Evolutionary conservation across 2,113 vertebrate species (phyloP), one percentile per base, ranked within the genome.

Genomic region (Pica pica): DNA sequence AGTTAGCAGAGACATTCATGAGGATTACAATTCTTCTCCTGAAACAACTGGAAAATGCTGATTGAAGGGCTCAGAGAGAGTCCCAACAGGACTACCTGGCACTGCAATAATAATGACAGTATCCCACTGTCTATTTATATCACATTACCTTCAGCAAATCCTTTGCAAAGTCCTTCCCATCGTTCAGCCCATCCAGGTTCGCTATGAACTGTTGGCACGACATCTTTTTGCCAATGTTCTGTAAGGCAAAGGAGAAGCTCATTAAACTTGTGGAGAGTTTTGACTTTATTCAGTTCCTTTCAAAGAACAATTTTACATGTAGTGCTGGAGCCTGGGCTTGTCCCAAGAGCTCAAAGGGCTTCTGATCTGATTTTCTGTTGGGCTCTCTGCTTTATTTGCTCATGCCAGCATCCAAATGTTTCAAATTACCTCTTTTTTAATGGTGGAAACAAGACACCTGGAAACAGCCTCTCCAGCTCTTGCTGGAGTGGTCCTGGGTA

Each of bases 161-260:
- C 98, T 99, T 99, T 64, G 99, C 97, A 94, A 99, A 99, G 96
- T 99, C 99, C 97, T 99, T 98, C 59, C 99, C 98, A 55, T 99
- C 98, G 21, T 99, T 99, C 88, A 99, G 98, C 24, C 99, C 98
- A 27, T 99, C 99, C 90, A 99, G 98, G 95, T 99, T 99, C 87
- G 99, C 98, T 94, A 99, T 99, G 91, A 99, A 99, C 91, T 99
- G 99, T 65, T 99, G 99, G 89, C 98, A 99, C 1, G 99, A 99
- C 99, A 99, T 99, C 98, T 99, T 99, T 96, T 99, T 99, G 86
- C 99, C 99, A 82, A 99, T 99, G 85, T 99, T 99, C 99, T 99
- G 97, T 57, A 98, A 97, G 71, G 93, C 70, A 98, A 87, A 94
- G 93, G 64, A 90, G 57, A 49, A 95, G 61, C 55, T 94, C 44